phyloP scores from a whole-genome alignment of 2,113 vertebrate genomes.

The Crotalus viridis region DNA sequence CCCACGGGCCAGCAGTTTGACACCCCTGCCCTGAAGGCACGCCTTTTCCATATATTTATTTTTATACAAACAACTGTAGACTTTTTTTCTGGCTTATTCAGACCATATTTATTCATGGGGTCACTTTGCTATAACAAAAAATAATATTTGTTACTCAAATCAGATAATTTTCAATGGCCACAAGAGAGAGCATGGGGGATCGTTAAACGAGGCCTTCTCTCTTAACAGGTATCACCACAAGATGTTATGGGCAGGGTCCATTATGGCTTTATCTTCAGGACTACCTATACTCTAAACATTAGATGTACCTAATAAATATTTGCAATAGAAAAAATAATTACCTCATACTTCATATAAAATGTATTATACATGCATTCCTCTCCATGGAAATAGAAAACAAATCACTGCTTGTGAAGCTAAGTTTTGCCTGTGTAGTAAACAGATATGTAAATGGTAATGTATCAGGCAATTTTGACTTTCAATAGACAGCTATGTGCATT shows the following conservation, averaged over 20 bases:
- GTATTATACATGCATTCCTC: background rate
- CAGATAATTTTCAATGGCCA: background rate
- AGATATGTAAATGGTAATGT: background rate
- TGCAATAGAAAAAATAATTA: background rate
- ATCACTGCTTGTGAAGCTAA: background rate
- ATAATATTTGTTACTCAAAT: background rate
- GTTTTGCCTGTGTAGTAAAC: background rate
- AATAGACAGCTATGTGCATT: background rate
- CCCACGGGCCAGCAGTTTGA: no score
- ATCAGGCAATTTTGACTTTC: background rate
- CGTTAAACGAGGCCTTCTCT: background rate
- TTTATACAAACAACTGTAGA: background rate
- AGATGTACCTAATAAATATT: background rate
- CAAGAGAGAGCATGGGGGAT: background rate
- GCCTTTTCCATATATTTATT: background rate
- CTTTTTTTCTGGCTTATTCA: background rate
- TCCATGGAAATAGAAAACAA: background rate
- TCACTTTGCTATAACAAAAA: background rate
- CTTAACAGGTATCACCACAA: background rate
- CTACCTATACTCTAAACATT: background rate
- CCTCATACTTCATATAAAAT: background rate
- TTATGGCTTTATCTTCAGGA: background rate
- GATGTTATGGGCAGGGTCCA: background rate
- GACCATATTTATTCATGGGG: background rate
- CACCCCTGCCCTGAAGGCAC: background rate